phyloP scores from a whole-genome alignment of 92 coral and sea anemone genomes.

The Metridium senile region DNA sequence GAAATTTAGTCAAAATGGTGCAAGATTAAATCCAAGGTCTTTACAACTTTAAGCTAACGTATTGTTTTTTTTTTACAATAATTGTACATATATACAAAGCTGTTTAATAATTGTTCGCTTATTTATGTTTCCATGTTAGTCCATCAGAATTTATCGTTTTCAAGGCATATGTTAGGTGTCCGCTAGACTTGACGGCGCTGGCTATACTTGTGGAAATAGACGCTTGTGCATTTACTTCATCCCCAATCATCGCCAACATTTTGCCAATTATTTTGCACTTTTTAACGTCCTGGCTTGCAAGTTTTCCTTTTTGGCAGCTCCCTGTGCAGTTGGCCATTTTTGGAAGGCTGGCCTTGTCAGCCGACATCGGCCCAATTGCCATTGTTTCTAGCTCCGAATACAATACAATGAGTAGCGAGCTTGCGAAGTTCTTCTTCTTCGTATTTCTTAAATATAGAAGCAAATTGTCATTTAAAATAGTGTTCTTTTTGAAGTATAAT shows the following conservation, averaged over 20 bases:
- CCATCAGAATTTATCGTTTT: slow-evolving; percentile 8
- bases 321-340: slow-evolving; percentile 13
- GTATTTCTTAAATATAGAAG: too few relatives aligned
- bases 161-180: not conserved
- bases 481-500: too few relatives aligned
- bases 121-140: slow-evolving; percentile 9
- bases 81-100: slow-evolving; percentile 6
- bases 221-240: slow-evolving; percentile 51
- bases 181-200: slow-evolving; percentile 15
- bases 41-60: not conserved
- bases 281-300: slow-evolving; percentile 37
- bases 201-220: slow-evolving; percentile 2
- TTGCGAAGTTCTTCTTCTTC: too few relatives aligned
- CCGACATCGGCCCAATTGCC: slow-evolving; percentile 32
- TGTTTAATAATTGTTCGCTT: not conserved
- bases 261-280: slow-evolving; percentile 74
- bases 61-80: not conserved
- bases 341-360: slow-evolving; percentile 18
- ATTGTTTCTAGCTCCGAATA: slow-evolving; percentile 17
- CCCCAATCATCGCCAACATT: slow-evolving; percentile 83
- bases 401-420: too few relatives aligned
- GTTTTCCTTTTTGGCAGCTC: slow-evolving; percentile 41
- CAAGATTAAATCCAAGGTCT: not conserved
- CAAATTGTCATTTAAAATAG: too few relatives aligned
- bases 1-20: not conserved